phyloP scores from a whole-genome alignment of 2,888 invertebrate genomes.

The Tromatobia lineatoria region DNA sequence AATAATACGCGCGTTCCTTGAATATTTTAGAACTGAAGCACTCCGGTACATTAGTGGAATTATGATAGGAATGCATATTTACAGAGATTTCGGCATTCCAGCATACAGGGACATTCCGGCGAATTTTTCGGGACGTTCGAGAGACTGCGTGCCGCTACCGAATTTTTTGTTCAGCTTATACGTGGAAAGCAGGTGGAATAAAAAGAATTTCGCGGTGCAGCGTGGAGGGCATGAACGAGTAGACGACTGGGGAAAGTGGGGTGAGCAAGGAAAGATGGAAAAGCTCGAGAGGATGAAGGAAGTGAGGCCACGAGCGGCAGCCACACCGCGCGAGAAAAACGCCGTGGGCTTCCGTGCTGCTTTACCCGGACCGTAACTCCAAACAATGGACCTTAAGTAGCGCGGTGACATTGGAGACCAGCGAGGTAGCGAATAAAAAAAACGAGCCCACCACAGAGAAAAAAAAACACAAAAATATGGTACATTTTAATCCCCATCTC shows the following conservation, averaged over 20 bases:
- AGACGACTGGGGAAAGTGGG: background rate
- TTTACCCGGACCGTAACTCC: constrained; percentile 66
- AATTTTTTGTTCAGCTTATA: constrained; percentile 37
- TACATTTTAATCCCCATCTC: constrained; percentile 49
- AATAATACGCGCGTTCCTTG: constrained; percentile 43
- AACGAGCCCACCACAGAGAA: background rate
- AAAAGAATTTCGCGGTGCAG: constrained; percentile 41
- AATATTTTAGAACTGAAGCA: constrained; percentile 48
- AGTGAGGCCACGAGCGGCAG: constrained; percentile 27
- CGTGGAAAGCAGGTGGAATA: constrained; percentile 45
- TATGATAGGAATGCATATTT: constrained; percentile 62
- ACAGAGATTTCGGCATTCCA: constrained; percentile 57
- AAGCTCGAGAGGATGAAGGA: constrained; percentile 25
- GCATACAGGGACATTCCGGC: background rate
- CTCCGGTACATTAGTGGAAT: constrained; percentile 53
- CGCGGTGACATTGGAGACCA: constrained; percentile 60
- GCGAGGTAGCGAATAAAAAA: constrained; percentile 29
- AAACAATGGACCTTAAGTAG: constrained; percentile 76
- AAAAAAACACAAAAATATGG: constrained; percentile 22
- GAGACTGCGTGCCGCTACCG: constrained; percentile 24
- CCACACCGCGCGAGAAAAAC: constrained; percentile 62
- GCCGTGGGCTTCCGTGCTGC: constrained; percentile 35
- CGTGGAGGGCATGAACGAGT: constrained; percentile 18
- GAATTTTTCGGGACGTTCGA: constrained; percentile 32
- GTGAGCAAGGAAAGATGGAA: constrained; percentile 35